Evolutionary conservation across 2,113 vertebrate genomes (phyloP), one percentile per base, ranked within the genome.

Genomic region (Balaenoptera acutorostrata): DNA sequence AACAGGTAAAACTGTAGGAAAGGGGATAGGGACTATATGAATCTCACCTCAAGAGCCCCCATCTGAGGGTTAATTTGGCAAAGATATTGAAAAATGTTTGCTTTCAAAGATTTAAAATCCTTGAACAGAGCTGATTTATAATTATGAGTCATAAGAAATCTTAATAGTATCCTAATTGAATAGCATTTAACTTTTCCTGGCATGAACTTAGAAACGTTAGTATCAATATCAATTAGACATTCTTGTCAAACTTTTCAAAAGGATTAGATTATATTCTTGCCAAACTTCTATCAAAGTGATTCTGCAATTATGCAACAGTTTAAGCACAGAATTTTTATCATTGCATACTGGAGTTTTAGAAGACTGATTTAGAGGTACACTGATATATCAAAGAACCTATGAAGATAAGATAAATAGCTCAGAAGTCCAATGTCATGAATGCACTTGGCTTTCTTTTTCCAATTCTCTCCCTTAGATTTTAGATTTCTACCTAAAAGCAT

Each of bases 1-100:
- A 12, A 93, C 17, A 31, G 10, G 6, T 15, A 96, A 92, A 88
- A 82, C 5, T 78, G n/a, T 85, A 57, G 36, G 68, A 90, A 93
- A 44, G 23, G 31, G 27, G 6, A 36, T 12, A 92, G 88, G 20
- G 10, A 80, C 2, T 33, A 8, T 88, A 9, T 31, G 86, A 96
- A 93, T 85, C 9, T 96, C 93, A 61, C 82, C 85, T 96, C 18
- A 52, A 68, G 80, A 71, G 36, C n/a, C 27, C 5, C 6, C 7
- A 11, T 59, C 46, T 82, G 29, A 88, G 52, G 94, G 15, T 49
- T 77, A 10, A 33, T 92, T 97, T 97, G 88, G 87, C 90, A 96
- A 92, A 97, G 95, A 72, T 68, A 97, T 31, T 86, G 90, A 90
- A 90, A 97, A 98, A 96, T 12, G 91, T 94, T 21, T 91, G 74